These are phyloP conservation scores for Penaeus vannamei DNA, from an alignment of 1,140 invertebrate genomes.

Conservation along the genomic window DNA sequence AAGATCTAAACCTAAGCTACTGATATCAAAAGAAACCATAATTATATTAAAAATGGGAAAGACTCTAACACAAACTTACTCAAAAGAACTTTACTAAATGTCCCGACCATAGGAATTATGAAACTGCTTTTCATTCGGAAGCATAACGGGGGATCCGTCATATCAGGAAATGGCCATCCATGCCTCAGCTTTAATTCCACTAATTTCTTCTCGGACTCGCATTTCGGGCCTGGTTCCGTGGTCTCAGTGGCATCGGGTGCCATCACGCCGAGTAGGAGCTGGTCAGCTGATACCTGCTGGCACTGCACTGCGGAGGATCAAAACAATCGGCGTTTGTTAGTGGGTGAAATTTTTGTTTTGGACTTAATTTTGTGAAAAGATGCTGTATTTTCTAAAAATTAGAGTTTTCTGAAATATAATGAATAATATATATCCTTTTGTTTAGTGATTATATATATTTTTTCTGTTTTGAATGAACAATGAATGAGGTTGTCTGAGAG, in stretches of 20 bases:
- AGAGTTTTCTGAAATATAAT: no score
- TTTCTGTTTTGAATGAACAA: no score
- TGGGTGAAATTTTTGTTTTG: no score
- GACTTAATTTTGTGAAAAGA: no score
- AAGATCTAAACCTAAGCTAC: no score
- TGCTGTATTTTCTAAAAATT: no score
- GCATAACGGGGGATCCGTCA: slow-evolving; percentile 52
- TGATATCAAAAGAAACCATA: not conserved
- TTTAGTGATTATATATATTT: no score
- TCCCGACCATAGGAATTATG: slow-evolving; percentile 61
- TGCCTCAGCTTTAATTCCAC: slow-evolving; percentile 29
- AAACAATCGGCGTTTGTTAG: no score
- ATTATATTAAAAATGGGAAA: not conserved
- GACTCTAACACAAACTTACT: slow-evolving; percentile 34
- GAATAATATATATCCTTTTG: no score
- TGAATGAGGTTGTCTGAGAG: no score
- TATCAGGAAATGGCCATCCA: slow-evolving; percentile 66
- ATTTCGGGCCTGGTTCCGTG: not conserved
- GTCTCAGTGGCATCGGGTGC: not conserved
- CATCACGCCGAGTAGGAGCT: not conserved
- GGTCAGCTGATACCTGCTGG: no score
- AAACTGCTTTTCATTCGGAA: slow-evolving; percentile 48
- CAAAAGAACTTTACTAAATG: slow-evolving; percentile 61
- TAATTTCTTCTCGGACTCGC: not conserved
- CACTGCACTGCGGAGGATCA: no score